Percentiles rank a stretch among this genome's conserved stretches.
Evolutionary conservation across 2,888 invertebrate genomes (phyloP).

Genomic region (Cosmia trapezina): DNA sequence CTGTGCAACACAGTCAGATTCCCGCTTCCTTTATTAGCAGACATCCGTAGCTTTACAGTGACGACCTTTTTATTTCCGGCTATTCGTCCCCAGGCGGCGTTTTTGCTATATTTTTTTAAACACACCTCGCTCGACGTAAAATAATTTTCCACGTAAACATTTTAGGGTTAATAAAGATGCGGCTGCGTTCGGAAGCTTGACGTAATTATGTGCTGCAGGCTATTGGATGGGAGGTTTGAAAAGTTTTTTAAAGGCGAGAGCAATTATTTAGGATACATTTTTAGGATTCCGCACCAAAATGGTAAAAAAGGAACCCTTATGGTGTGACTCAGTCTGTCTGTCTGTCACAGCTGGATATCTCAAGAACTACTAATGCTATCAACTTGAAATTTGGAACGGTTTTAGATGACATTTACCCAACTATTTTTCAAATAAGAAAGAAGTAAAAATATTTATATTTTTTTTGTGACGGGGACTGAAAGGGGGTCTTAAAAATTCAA

Average conservation of each 20-base stretch:
- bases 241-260: constrained; percentile 25
- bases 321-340: too few relatives aligned
- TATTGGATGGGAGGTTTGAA: constrained; percentile 23
- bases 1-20: constrained; percentile 77
- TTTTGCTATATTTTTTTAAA: constrained; percentile 72
- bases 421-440: too few relatives aligned
- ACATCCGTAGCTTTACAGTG: constrained; percentile 81
- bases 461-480: too few relatives aligned
- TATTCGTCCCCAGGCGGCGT: constrained; percentile 71
- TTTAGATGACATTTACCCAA: too few relatives aligned
- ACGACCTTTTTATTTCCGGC: constrained; percentile 87
- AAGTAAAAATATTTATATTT: too few relatives aligned
- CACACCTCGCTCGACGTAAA: constrained; percentile 74
- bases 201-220: constrained; percentile 44
- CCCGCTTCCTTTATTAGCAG: constrained; percentile 85
- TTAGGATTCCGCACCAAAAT: too few relatives aligned
- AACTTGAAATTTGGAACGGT: too few relatives aligned
- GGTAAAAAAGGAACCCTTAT: too few relatives aligned
- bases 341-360: too few relatives aligned
- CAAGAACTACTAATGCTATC: too few relatives aligned
- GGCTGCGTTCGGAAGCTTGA: constrained; percentile 67
- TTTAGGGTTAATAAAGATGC: constrained; percentile 80
- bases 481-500: too few relatives aligned
- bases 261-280: background rate
- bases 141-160: constrained; percentile 81